phyloP scores from a whole-genome alignment of 2,797 vertebrate species.

The Mus minutoides region DNA sequence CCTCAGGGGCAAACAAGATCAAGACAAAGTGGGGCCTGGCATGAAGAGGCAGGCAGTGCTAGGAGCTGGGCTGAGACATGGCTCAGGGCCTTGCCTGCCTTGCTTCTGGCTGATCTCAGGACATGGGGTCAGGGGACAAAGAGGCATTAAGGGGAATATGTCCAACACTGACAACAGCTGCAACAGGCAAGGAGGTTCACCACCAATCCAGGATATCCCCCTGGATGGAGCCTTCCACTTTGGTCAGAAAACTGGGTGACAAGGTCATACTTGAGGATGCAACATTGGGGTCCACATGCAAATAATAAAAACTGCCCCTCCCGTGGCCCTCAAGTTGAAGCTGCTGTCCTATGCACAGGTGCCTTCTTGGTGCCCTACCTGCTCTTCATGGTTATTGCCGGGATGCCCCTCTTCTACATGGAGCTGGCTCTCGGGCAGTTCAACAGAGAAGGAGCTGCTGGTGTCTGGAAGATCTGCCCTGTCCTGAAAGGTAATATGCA shows the following conservation, averaged over 20 bases:
- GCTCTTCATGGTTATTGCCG: constrained; percentile 95
- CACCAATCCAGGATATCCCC: background rate
- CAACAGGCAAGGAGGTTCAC: rapidly evolving
- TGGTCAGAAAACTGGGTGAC: background rate
- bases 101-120: rapidly evolving
- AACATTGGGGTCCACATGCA: rapidly evolving
- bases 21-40: background rate
- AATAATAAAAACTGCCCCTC: rapidly evolving
- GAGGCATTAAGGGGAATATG: rapidly evolving
- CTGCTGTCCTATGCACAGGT: constrained; percentile 83
- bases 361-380: constrained; percentile 95
- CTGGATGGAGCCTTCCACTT: background rate
- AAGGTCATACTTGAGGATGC: rapidly evolving
- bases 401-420: constrained; percentile 97
- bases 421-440: constrained; percentile 95
- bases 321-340: background rate
- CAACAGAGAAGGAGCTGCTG: constrained; percentile 93
- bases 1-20: background rate
- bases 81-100: background rate
- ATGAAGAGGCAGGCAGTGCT: background rate
- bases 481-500: constrained; percentile 91
- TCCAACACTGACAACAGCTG: background rate
- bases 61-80: background rate
- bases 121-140: rapidly evolving
- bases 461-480: constrained; percentile 96